Conservation (phyloP, 2,113 vertebrate species). For the Mormyrus iriodes region DNA sequence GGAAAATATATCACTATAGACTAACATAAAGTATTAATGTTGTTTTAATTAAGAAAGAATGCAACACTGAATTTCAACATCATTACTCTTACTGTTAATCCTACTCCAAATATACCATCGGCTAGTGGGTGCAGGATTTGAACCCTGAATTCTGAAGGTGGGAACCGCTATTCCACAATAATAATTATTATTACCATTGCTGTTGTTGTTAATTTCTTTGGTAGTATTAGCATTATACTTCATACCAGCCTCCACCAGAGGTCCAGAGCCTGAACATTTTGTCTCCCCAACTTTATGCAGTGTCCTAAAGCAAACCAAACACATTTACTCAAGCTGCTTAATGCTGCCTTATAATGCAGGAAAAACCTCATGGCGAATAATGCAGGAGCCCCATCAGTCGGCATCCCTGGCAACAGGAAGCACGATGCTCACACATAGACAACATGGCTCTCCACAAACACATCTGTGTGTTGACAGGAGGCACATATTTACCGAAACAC, state of each 20-base stretch:
- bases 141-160: not conserved
- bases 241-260: not conserved
- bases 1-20: not conserved
- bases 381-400: not conserved
- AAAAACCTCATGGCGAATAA: not conserved
- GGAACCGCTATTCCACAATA: not conserved
- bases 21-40: not conserved
- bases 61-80: not conserved
- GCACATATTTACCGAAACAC: not conserved
- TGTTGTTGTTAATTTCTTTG: not conserved
- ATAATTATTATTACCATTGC: not conserved
- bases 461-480: not conserved
- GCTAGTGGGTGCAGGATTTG: not conserved
- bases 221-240: not conserved
- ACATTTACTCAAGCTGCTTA: not conserved
- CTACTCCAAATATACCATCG: not conserved
- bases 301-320: not conserved
- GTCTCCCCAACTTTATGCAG: not conserved
- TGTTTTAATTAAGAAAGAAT: not conserved
- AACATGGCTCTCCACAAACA: not conserved
- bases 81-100: not conserved
- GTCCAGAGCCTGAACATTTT: not conserved
- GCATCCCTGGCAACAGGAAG: not conserved
- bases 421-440: not conserved
- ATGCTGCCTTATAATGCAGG: not conserved